Evolutionary conservation across 2,888 invertebrate species (phyloP).

Genomic region (Chrysodeixis includens): DNA sequence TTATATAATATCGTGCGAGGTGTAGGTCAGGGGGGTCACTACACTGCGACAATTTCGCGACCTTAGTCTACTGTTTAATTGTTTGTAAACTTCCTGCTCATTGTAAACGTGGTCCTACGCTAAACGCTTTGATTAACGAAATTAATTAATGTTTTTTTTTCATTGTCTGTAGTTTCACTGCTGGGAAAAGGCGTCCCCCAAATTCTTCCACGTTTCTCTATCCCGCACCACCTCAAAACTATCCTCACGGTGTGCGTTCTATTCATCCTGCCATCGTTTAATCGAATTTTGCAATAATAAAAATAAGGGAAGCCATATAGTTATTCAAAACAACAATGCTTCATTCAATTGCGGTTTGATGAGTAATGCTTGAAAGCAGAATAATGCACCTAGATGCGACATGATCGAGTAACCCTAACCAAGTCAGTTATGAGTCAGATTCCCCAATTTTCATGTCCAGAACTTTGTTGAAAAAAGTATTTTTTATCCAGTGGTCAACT

Average conservation of each 20-base stretch:
- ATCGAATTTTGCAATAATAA: too few relatives aligned
- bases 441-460: background rate
- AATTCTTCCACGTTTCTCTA: too few relatives aligned
- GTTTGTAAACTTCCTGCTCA: background rate
- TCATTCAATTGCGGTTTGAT: background rate
- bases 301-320: too few relatives aligned
- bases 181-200: too few relatives aligned
- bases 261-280: too few relatives aligned
- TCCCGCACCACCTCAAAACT: too few relatives aligned
- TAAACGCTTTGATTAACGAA: background rate
- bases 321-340: background rate
- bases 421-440: background rate
- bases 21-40: background rate
- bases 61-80: background rate
- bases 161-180: too few relatives aligned
- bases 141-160: too few relatives aligned
- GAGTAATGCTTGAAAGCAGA: background rate
- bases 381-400: background rate
- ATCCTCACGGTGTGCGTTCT: too few relatives aligned
- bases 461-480: too few relatives aligned
- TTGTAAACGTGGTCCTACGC: background rate
- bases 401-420: background rate
- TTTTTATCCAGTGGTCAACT: background rate
- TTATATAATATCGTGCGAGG: conserved; percentile 2
- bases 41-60: background rate